Evolutionary conservation across 2,113 vertebrate genomes (phyloP).

Genomic region (Pachyramphus minor): DNA sequence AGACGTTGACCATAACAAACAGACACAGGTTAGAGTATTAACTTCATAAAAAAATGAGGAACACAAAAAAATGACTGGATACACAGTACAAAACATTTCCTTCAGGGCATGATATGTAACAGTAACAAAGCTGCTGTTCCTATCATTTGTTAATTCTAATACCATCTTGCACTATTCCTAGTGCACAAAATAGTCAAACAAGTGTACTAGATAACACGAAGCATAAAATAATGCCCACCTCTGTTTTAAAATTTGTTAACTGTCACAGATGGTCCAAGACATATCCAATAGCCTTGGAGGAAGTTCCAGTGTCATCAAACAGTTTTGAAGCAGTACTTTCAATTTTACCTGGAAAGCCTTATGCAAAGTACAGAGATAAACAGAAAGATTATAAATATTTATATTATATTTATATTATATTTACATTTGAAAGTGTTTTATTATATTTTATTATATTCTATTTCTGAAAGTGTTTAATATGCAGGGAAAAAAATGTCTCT

Average conservation of each 20-base stretch:
- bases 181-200: background rate
- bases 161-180: background rate
- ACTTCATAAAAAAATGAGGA: background rate
- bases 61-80: background rate
- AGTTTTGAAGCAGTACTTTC: background rate
- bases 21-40: background rate
- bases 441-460: background rate
- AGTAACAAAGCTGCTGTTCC: background rate
- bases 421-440: background rate
- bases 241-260: background rate
- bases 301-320: background rate
- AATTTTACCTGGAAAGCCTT: background rate
- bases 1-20: background rate
- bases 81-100: background rate
- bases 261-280: background rate
- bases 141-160: background rate
- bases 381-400: background rate
- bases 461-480: background rate
- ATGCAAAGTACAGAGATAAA: background rate
- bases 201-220: too few relatives aligned
- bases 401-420: too few relatives aligned
- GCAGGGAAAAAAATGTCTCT: background rate
- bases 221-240: accelerated
- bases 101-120: background rate
- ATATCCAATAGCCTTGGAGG: background rate